Base-by-base conservation (phyloP, 2,888 invertebrate genomes). In the Aproaerema taeniolella region DNA sequence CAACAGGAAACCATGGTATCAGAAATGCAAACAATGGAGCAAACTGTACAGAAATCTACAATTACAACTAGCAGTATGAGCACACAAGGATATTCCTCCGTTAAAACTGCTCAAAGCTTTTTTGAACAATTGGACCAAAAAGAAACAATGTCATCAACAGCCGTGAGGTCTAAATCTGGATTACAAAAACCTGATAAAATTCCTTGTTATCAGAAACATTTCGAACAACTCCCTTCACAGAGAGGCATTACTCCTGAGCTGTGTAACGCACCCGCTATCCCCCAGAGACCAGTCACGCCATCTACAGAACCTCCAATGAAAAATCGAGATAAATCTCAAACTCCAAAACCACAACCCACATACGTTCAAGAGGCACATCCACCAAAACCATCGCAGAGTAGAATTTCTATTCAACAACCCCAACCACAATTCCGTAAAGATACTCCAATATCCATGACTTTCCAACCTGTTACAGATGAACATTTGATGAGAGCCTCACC, bases 401-500 rank as follows among this genome's bases (percentile, higher is more conserved):
- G 57, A 53, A 56, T 61, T 11, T 55, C 69, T 26, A 54, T 61
- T 41, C 42, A 2, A 4, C 37, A 61, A 41, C 58, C 57, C 53
- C 52, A 55, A 29, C 46, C 75, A 50, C 83, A 87, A 61, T 78
- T 86, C 54, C 81, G 87, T 44, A 64, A 73, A 50, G 88, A 85
- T 57, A 72, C 72, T 37, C 88, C 89, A 56, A 88, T 89, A 59
- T 85, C 89, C 39, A 89, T 88, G 88, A 88, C 88, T 57, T 92
- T 91, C 67, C 91, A 91, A 76, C 90, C 91, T 38, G 88, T 92
- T 54, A 74, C 83, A 47, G 90, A 91, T 50, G 89, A 89, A 49
- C 74, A 58, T 40, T 73, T 73, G 44, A 72, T 88, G 26, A 81
- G 87, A 43, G 86, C 85, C 43, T 90, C 91, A 9, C 88, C 89